Evolutionary conservation across 2,888 invertebrate species (phyloP), one percentile per base, ranked within the genome.

Genomic region (Dichetophora obliterata): DNA sequence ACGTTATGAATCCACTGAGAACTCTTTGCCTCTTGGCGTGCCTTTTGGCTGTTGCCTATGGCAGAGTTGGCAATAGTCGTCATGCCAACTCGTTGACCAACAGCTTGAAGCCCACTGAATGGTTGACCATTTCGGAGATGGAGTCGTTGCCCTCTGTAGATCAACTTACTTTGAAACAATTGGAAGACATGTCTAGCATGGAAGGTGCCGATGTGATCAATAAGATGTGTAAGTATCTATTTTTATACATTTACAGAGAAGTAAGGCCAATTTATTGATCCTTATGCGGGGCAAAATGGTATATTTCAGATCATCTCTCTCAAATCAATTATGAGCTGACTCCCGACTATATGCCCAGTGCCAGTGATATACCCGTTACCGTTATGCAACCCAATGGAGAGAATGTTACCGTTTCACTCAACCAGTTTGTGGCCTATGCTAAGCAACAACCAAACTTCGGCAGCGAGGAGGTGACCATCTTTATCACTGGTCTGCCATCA

Each of bases 381-480:
- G 83, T 85, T 66, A 50, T 86, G 72, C 83, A 83, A 78, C 65
- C 79, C 70, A 82, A 84, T 34, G 86, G 86, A 54, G 79, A 85
- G 3, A 84, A 84, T 68, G 75, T 83, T 37, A 80, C 82, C 27
- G 80, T 82, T 70, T 85, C 79, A 37, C 68, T 86, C 37, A 83
- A 79, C 78, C 81, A 86, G 66, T 78, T 87, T 37, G 82, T 83
- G 37, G 31, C 52, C 19, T 71, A 70, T 27, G 81, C 79, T 69
- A 80, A 72, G 52, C 76, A 82, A 24, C 78, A 83, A 50, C 75
- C 78, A 1, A 57, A 83, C 70, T 83, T 88, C 48, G 85, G 82
- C 34, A 75, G 82, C 54, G 84, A 88, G 22, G 89, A 88, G 78
- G 84, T 88, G 3, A 86, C 89, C 76, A 82, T 88, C 78, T 83